A percentile compares a stretch with the other conserved stretches of the same genome.
Conservation (phyloP, 2,113 vertebrate genomes). For the Gracilinanus agilis region DNA sequence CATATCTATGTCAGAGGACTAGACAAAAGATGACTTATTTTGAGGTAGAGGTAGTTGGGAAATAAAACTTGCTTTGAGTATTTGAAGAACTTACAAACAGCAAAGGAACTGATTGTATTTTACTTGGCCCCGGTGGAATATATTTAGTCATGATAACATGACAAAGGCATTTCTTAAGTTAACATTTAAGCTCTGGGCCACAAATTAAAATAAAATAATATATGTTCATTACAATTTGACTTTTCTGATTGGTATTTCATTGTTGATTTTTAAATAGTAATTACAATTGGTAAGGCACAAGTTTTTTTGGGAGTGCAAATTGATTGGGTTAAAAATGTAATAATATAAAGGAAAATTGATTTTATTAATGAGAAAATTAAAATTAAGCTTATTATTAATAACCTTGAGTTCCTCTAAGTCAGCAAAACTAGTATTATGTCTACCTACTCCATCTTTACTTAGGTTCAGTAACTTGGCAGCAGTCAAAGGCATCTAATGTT, state of each 20-base stretch:
- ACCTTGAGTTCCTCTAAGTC: background rate
- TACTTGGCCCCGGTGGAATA: background rate
- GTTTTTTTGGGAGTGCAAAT: background rate
- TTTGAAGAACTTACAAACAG: background rate
- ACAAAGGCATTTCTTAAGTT: background rate
- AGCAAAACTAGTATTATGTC: background rate
- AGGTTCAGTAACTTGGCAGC: background rate
- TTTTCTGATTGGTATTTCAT: background rate
- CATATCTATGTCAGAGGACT: background rate
- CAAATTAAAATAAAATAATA: background rate
- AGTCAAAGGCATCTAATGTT: background rate
- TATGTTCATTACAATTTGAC: background rate
- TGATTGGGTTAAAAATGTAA: background rate
- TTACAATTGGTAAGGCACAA: background rate
- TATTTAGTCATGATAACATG: background rate
- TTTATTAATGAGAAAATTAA: background rate
- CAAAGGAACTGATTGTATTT: background rate
- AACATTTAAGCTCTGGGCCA: background rate
- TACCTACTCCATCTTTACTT: background rate
- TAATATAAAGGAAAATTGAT: background rate
- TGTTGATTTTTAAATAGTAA: background rate
- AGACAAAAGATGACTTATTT: background rate
- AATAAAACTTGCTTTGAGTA: background rate
- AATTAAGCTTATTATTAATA: background rate
- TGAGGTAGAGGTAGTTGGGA: background rate